Evolutionary conservation across 2,113 vertebrate species (phyloP).

Genomic region (cat (Felis catus)): DNA sequence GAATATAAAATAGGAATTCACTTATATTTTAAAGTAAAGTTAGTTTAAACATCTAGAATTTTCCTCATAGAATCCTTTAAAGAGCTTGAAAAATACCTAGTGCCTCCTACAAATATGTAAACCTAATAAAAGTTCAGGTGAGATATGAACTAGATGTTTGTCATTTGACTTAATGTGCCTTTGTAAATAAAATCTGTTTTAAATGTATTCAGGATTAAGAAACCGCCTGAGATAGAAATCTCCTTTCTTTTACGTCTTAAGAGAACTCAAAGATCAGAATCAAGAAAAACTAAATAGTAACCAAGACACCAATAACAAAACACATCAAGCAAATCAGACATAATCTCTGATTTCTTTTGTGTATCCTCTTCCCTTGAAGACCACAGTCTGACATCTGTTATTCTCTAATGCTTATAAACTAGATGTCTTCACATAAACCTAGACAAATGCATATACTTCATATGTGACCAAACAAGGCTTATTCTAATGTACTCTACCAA

Average conservation of each 20-base stretch:
- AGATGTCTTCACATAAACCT: neutral
- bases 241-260: neutral
- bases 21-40: neutral
- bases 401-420: neutral
- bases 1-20: neutral
- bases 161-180: neutral
- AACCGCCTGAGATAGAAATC: neutral
- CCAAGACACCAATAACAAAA: neutral
- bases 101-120: neutral
- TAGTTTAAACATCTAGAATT: neutral
- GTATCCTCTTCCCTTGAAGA: neutral
- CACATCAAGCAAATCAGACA: neutral
- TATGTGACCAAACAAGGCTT: neutral
- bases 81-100: neutral
- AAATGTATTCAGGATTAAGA: neutral
- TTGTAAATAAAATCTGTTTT: neutral
- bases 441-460: neutral
- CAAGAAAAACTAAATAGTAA: neutral
- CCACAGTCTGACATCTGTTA: neutral
- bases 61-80: neutral
- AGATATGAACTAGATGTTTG: neutral
- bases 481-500: neutral
- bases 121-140: neutral
- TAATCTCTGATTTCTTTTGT: neutral
- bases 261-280: neutral